phyloP scores from a whole-genome alignment of 1,140 invertebrate genomes.

The Plectrocnemia conspersa region DNA sequence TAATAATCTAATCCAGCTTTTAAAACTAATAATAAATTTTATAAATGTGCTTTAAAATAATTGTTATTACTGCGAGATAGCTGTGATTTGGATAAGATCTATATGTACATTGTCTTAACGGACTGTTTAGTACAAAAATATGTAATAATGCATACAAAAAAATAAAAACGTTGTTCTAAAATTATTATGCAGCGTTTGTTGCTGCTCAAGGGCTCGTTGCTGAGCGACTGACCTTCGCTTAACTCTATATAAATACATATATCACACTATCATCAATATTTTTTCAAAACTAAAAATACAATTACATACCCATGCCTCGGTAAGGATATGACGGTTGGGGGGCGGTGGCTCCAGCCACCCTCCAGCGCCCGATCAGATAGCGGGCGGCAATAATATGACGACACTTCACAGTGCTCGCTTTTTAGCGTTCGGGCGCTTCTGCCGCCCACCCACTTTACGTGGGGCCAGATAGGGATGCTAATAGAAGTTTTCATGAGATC shows the following conservation, averaged over 20 bases:
- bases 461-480: conserved; percentile 34
- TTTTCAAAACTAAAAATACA: not conserved
- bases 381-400: conserved; percentile 36
- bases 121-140: too few relatives aligned
- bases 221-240: not conserved
- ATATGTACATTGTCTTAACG: too few relatives aligned
- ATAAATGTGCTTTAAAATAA: too few relatives aligned
- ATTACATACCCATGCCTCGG: conserved; percentile 21
- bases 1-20: too few relatives aligned
- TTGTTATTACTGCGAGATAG: too few relatives aligned
- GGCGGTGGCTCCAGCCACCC: conserved; percentile 6
- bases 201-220: too few relatives aligned
- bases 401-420: conserved; percentile 35
- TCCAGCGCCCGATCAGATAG: conserved; percentile 29
- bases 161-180: too few relatives aligned
- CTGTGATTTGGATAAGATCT: too few relatives aligned
- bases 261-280: not conserved
- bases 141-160: too few relatives aligned
- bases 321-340: conserved; percentile 11
- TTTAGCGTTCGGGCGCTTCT: conserved; percentile 27
- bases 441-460: conserved; percentile 29
- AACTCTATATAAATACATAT: not conserved
- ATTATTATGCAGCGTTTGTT: too few relatives aligned
- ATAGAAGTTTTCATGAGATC: conserved; percentile 36
- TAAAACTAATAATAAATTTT: too few relatives aligned